These are phyloP conservation scores for Heliornis fulica DNA, from an alignment of 2,113 vertebrate species.

Conservation along the genomic window DNA sequence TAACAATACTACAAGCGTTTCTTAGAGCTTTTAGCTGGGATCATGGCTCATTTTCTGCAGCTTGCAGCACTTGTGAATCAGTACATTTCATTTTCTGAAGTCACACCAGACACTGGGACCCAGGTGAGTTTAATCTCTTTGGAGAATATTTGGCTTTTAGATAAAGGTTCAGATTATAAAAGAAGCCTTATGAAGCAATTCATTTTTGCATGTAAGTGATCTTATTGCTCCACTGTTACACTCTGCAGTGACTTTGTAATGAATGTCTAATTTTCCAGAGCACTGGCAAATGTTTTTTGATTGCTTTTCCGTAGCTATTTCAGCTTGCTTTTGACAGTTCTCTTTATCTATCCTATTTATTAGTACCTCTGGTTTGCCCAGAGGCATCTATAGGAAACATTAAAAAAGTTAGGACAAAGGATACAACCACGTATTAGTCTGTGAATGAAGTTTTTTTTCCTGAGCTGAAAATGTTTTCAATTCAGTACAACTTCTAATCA, in stretches of 20 bases:
- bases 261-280: slow-evolving; percentile 41
- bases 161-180: slow-evolving; percentile 13
- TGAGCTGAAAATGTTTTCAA: slow-evolving; percentile 21
- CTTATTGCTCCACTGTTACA: neutral
- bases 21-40: neutral
- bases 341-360: slow-evolving; percentile 41
- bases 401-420: neutral
- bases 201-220: neutral
- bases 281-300: neutral
- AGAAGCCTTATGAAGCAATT: slow-evolving; percentile 17
- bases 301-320: slow-evolving; percentile 31
- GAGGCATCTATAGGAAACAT: neutral
- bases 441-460: neutral
- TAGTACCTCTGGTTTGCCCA: slow-evolving; percentile 19
- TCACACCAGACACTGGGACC: neutral
- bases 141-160: slow-evolving; percentile 27
- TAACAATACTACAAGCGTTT: neutral
- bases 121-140: neutral
- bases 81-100: neutral
- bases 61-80: neutral
- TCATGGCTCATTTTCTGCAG: neutral
- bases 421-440: neutral
- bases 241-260: slow-evolving; percentile 6
- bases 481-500: slow-evolving; percentile 11
- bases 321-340: slow-evolving; percentile 11